Base-by-base conservation (phyloP, 2,113 vertebrate species). In the Otolemur garnettii region DNA sequence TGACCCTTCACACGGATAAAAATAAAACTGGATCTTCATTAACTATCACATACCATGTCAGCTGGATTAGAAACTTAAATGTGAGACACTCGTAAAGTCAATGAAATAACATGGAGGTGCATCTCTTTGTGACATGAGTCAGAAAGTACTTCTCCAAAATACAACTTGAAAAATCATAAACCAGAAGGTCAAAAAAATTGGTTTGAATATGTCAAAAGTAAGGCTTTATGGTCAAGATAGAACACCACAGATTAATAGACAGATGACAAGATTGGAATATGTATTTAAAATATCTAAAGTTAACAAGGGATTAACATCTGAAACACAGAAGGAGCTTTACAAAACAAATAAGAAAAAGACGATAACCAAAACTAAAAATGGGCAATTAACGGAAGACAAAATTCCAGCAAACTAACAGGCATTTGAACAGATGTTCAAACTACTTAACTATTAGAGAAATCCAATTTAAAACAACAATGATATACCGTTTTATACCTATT, bases 131-230 rank as follows among this genome's bases (percentile, higher is more conserved):
- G 22, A 77, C 11, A 42, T 57, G 33, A 30, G 26, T 81, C 33
- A 80, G 15, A 55, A 91, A 95, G 28, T 42, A 24, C 50, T 84
- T 86, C 50, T 87, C 90, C 22, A 94, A 95, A 87, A 95, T 12
- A 69, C 3, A 90, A 87, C 68, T 50, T 90, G 55, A 95, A 95
- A 90, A 90, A 90, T 77, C 45, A 92, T 38, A 86, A 90, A 79
- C n/a, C 33, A 79, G 62, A 80, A 74, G 7, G 79, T 5, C 59
- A 53, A 78, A 50, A 57, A 21, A 38, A 42, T 50, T 50, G 8
- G 86, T 75, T 17, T 78, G 1, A 85, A 83, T 69, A 42, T 12
- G n/a, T 42, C 64, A 60, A 82, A 81, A 35, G 17, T 2, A 93
- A 28, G 75, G 4, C 3, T 62, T 78, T 81, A 69, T 0, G 80